phyloP scores from a whole-genome alignment of 2,888 invertebrate genomes.

The Chalcosyrphus nemorum region DNA sequence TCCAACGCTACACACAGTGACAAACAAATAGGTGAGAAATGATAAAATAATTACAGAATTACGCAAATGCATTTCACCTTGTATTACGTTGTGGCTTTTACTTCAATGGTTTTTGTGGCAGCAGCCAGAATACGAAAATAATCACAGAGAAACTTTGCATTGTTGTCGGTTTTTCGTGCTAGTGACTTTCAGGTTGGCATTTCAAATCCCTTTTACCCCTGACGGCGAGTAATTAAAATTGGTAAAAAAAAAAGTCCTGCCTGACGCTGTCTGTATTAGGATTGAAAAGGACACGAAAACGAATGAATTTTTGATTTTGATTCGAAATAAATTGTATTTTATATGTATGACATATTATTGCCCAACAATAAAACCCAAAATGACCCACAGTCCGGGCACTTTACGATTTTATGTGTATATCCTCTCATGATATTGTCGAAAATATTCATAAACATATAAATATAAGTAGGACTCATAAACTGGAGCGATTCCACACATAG shows the following conservation, averaged over 20 bases:
- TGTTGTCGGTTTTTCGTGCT: slow-evolving; percentile 59
- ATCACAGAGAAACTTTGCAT: slow-evolving; percentile 63
- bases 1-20: slow-evolving; percentile 10
- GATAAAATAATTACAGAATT: slow-evolving; percentile 70
- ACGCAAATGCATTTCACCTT: slow-evolving; percentile 69
- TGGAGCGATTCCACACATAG: slow-evolving; percentile 25
- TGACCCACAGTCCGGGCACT: slow-evolving; percentile 47
- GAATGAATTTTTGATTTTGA: slow-evolving; percentile 61
- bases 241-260: slow-evolving; percentile 32
- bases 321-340: slow-evolving; percentile 65
- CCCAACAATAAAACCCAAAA: slow-evolving; percentile 53
- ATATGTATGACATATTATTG: slow-evolving; percentile 61
- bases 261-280: not conserved
- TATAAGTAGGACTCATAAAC: slow-evolving; percentile 55
- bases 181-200: slow-evolving; percentile 59
- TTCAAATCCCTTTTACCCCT: slow-evolving; percentile 12
- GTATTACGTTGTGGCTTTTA: slow-evolving; percentile 63
- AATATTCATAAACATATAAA: slow-evolving; percentile 62
- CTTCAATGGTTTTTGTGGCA: slow-evolving; percentile 67
- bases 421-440: slow-evolving; percentile 32
- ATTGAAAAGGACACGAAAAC: slow-evolving; percentile 48
- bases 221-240: slow-evolving; percentile 48
- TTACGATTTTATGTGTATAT: slow-evolving; percentile 40
- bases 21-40: slow-evolving; percentile 62
- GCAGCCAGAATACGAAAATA: slow-evolving; percentile 58